Evolutionary conservation across 2,888 invertebrate genomes (phyloP).

Genomic region (Tipula confusa): DNA sequence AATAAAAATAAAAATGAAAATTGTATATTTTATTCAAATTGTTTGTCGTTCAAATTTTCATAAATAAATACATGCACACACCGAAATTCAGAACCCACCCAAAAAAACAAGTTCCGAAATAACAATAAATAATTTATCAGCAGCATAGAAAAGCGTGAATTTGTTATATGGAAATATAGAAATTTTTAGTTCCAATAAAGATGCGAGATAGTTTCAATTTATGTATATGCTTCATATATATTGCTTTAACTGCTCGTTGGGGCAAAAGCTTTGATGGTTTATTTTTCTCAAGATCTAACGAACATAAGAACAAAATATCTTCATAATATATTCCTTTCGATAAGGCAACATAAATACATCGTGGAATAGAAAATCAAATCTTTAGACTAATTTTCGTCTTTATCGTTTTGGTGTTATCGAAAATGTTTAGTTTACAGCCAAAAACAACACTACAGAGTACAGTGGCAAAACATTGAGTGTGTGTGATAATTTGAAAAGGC

Average conservation of each 20-base stretch:
- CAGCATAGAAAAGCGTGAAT: constrained; percentile 9
- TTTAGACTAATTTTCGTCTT: not conserved
- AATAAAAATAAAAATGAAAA: not conserved
- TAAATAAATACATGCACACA: not conserved
- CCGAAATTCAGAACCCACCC: not conserved
- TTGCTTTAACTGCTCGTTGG: not conserved
- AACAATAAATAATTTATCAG: constrained; percentile 25
- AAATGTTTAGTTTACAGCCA: too few species aligned
- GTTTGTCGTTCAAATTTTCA: constrained; percentile 12
- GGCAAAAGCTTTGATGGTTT: not conserved
- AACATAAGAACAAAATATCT: too few species aligned
- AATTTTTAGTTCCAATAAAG: constrained; percentile 8
- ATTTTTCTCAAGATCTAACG: too few species aligned
- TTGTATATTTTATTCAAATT: constrained; percentile 8
- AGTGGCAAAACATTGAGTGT: too few species aligned
- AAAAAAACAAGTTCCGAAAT: not conserved
- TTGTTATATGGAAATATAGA: constrained; percentile 5
- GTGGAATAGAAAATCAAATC: not conserved
- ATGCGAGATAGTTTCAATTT: not conserved
- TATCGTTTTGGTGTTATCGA: not conserved
- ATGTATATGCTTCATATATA: not conserved
- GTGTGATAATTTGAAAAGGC: too few species aligned
- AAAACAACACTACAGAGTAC: too few species aligned
- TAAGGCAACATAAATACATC: not conserved
- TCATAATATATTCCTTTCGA: not conserved